Evolutionary conservation across 1,140 invertebrate genomes (phyloP).

Genomic region (Euschistus heros): DNA sequence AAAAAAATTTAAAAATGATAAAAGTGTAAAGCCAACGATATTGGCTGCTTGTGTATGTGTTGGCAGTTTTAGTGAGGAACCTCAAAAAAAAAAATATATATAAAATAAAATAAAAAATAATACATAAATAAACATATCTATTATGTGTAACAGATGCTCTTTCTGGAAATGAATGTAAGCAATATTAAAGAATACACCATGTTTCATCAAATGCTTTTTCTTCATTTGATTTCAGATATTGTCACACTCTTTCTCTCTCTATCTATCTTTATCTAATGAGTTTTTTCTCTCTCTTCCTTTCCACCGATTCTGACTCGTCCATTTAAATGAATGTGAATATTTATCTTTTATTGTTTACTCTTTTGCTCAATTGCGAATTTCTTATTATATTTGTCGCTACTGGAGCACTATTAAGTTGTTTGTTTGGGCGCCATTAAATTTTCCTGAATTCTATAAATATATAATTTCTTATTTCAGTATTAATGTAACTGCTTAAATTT

Average conservation of each 20-base stretch:
- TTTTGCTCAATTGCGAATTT: background rate
- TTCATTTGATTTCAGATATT: constrained; percentile 16
- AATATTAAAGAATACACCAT: constrained; percentile 17
- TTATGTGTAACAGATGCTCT: constrained; percentile 9
- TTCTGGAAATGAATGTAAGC: background rate
- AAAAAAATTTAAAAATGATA: no score
- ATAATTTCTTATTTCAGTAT: no score
- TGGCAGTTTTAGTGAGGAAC: background rate
- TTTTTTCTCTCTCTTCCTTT: background rate
- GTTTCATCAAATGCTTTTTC: constrained; percentile 9
- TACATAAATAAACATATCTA: constrained; percentile 5
- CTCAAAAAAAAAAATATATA: background rate
- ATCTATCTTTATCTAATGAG: background rate
- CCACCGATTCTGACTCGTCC: constrained; percentile 10
- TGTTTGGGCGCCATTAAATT: no score
- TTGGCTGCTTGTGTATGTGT: background rate
- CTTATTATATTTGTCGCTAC: background rate
- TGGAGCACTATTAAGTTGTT: background rate
- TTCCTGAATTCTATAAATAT: no score
- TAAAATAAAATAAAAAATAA: no score
- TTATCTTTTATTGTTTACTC: no score
- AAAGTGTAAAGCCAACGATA: background rate
- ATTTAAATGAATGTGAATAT: background rate
- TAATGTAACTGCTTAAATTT: no score
- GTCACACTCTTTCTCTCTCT: constrained; percentile 9